Evolutionary conservation across 2,113 vertebrate species (phyloP).

Genomic region (Crocuta crocuta): DNA sequence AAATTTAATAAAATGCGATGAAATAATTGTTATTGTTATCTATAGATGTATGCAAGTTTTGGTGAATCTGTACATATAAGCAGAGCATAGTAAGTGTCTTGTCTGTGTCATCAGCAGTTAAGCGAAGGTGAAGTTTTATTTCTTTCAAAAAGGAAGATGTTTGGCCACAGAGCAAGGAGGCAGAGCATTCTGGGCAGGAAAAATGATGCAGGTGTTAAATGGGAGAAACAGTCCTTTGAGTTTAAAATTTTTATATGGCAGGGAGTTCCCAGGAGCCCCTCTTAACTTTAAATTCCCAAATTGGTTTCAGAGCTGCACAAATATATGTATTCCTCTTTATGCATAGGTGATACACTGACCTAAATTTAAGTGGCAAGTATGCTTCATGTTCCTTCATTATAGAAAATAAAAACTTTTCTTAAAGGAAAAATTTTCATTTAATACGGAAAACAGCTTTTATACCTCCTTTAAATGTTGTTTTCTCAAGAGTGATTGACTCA

Average conservation of each 20-base stretch:
- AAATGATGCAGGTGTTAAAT: constrained; percentile 27
- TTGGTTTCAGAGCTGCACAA: constrained; percentile 31
- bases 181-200: not conserved
- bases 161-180: not conserved
- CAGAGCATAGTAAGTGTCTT: not conserved
- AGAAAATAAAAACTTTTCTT: constrained; percentile 47
- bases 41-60: not conserved
- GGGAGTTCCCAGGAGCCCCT: not conserved
- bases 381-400: not conserved
- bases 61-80: not conserved
- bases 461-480: not conserved
- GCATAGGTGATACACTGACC: not conserved
- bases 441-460: not conserved
- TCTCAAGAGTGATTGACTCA: not conserved
- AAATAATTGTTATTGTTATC: not conserved
- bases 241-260: constrained; percentile 39
- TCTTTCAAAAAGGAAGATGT: constrained; percentile 14
- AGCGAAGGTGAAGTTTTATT: constrained; percentile 39
- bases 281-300: not conserved
- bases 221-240: not conserved
- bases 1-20: constrained; percentile 39
- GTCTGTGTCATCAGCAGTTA: not conserved
- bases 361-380: constrained; percentile 11
- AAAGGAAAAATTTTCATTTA: constrained; percentile 46
- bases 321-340: not conserved